Conservation (phyloP, 2,888 invertebrate genomes). For the Dioctria rufipes region DNA sequence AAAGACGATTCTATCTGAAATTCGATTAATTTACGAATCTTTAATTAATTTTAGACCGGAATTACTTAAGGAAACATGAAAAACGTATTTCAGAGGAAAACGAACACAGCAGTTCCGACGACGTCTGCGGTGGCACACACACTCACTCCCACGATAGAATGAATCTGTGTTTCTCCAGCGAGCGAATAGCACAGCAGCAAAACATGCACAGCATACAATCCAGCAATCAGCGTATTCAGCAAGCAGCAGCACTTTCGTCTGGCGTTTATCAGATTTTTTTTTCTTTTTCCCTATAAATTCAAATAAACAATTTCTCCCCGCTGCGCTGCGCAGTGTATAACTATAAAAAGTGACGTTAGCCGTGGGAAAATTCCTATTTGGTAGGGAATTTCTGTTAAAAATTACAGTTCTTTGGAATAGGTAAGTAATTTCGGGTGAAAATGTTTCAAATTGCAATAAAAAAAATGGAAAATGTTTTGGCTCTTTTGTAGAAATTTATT, state of each 20-base stretch:
- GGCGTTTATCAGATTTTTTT: too few relatives aligned
- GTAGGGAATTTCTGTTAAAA: too few relatives aligned
- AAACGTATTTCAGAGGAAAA: slow-evolving; percentile 22
- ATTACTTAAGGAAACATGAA: slow-evolving; percentile 36
- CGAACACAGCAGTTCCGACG: slow-evolving; percentile 39
- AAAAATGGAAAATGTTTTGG: too few relatives aligned
- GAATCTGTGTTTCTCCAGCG: too few relatives aligned
- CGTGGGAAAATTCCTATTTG: too few relatives aligned
- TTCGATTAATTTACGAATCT: neutral
- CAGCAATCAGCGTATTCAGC: neutral
- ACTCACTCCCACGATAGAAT: neutral
- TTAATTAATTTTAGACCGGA: slow-evolving; percentile 40
- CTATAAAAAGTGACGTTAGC: neutral
- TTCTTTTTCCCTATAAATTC: too few relatives aligned
- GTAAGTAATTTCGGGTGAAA: too few relatives aligned
- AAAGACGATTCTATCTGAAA: neutral
- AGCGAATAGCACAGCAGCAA: neutral
- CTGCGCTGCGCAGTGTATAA: slow-evolving; percentile 9
- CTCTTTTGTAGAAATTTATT: too few relatives aligned
- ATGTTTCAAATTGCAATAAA: too few relatives aligned
- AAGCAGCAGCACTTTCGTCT: neutral
- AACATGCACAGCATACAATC: neutral
- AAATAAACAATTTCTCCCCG: neutral
- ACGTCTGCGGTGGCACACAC: slow-evolving; percentile 50
- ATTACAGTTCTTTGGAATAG: too few relatives aligned